Evolutionary conservation across 2,888 invertebrate genomes (phyloP).

Genomic region (Drosophila pegasa): DNA sequence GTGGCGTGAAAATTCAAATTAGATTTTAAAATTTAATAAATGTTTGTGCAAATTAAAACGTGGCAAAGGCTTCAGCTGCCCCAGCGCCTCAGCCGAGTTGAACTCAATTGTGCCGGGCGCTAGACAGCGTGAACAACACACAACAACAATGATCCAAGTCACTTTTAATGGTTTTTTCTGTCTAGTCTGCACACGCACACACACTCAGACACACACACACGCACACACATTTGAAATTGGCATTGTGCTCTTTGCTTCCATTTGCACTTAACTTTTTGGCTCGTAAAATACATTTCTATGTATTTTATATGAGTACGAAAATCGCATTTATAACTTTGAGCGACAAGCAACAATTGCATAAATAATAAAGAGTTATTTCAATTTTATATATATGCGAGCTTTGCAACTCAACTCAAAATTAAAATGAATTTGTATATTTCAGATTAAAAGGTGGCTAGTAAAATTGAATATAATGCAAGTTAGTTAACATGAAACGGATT

Average conservation of each 20-base stretch:
- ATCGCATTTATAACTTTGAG: background rate
- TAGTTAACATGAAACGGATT: background rate
- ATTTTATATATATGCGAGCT: background rate
- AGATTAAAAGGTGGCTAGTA: background rate
- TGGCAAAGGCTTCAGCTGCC: constrained; percentile 60
- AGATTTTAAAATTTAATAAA: constrained; percentile 82
- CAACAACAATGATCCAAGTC: constrained; percentile 40
- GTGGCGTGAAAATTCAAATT: constrained; percentile 81
- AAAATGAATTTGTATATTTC: no score
- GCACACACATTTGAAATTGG: background rate
- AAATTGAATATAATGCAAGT: background rate
- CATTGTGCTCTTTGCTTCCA: constrained; percentile 6
- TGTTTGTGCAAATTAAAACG: constrained; percentile 73
- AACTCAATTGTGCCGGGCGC: constrained; percentile 21
- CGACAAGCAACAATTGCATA: background rate
- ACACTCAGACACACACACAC: background rate
- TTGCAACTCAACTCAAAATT: no score
- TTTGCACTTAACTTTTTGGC: constrained; percentile 4
- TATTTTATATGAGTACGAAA: background rate
- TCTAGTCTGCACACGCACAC: constrained; percentile 34
- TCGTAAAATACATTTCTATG: constrained; percentile 5
- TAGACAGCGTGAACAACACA: constrained; percentile 37
- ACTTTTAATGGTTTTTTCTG: constrained; percentile 68
- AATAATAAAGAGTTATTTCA: background rate
- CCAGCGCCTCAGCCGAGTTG: constrained; percentile 28